These are phyloP conservation scores for Pontoporia blainvillei DNA, from an alignment of 2,113 vertebrate species.

Conservation along the genomic window DNA sequence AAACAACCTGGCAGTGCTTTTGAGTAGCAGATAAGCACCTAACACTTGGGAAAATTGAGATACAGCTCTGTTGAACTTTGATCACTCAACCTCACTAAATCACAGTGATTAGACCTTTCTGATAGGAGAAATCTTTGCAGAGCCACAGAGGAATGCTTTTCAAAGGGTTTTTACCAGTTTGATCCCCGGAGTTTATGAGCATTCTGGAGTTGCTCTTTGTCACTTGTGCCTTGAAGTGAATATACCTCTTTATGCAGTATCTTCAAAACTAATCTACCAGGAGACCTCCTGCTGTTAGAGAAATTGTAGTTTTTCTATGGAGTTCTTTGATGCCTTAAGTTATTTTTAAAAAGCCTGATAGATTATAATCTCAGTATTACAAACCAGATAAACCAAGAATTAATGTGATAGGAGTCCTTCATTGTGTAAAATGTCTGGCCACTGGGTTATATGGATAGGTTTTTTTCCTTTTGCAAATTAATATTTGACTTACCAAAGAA, in stretches of 20 bases:
- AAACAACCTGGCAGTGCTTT: conserved; percentile 35
- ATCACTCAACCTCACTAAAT: background rate
- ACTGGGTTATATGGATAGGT: background rate
- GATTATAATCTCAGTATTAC: background rate
- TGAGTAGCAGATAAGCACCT: conserved; percentile 49
- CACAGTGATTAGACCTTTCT: conserved; percentile 51
- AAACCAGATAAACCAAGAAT: conserved; percentile 21
- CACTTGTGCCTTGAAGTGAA: conserved; percentile 48
- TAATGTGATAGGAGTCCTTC: background rate
- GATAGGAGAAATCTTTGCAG: background rate
- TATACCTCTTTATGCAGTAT: background rate
- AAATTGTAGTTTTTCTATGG: background rate
- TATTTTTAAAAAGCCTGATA: background rate
- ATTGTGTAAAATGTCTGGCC: background rate
- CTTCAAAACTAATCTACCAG: conserved; percentile 4
- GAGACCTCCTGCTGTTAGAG: background rate
- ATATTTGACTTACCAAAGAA: background rate
- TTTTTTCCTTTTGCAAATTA: conserved; percentile 24
- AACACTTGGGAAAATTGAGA: conserved; percentile 51
- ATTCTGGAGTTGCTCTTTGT: conserved; percentile 48
- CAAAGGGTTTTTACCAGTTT: conserved; percentile 56
- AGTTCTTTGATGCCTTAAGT: conserved; percentile 16
- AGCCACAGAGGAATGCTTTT: conserved; percentile 35
- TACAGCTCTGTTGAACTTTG: conserved; percentile 35
- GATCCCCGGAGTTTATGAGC: conserved; percentile 56